These are phyloP conservation scores for Craniophora ligustri DNA, from an alignment of 2,888 invertebrate genomes.

Conservation along the genomic window DNA sequence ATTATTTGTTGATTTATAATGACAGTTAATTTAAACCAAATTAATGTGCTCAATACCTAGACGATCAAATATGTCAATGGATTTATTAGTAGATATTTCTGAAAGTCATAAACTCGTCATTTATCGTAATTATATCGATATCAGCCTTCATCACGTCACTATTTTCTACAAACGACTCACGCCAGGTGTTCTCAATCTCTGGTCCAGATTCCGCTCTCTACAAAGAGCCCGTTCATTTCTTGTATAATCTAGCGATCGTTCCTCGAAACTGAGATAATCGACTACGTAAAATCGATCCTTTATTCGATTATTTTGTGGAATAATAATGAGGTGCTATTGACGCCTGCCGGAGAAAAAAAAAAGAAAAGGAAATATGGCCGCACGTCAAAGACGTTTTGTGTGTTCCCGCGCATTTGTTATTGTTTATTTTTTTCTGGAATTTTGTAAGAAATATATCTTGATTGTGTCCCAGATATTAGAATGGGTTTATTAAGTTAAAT, in stretches of 20 bases:
- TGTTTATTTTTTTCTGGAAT: slow-evolving; percentile 44
- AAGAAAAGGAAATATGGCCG: slow-evolving; percentile 59
- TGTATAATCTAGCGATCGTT: slow-evolving; percentile 72
- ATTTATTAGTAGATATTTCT: too few species aligned
- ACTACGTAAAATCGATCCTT: slow-evolving; percentile 68
- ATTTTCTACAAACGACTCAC: slow-evolving; percentile 60
- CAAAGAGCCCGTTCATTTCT: slow-evolving; percentile 67
- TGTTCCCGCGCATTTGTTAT: slow-evolving; percentile 55
- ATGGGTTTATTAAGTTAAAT: slow-evolving; percentile 61
- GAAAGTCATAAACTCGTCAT: neutral
- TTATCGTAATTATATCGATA: slow-evolving; percentile 14
- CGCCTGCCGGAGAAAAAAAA: slow-evolving; percentile 61
- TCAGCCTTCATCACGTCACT: slow-evolving; percentile 55
- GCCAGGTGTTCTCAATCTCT: slow-evolving; percentile 74
- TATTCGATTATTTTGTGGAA: slow-evolving; percentile 77
- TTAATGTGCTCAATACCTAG: too few species aligned
- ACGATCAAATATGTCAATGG: too few species aligned
- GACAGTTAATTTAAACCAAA: neutral
- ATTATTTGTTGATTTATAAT: neutral
- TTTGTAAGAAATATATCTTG: slow-evolving; percentile 59
- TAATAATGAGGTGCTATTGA: slow-evolving; percentile 80
- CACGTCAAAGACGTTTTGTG: slow-evolving; percentile 60
- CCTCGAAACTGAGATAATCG: slow-evolving; percentile 77
- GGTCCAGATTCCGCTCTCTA: slow-evolving; percentile 63
- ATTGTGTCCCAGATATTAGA: slow-evolving; percentile 53